Evolutionary conservation across 2,113 vertebrate genomes (phyloP).

Genomic region (Erythrocercus mccallii): DNA sequence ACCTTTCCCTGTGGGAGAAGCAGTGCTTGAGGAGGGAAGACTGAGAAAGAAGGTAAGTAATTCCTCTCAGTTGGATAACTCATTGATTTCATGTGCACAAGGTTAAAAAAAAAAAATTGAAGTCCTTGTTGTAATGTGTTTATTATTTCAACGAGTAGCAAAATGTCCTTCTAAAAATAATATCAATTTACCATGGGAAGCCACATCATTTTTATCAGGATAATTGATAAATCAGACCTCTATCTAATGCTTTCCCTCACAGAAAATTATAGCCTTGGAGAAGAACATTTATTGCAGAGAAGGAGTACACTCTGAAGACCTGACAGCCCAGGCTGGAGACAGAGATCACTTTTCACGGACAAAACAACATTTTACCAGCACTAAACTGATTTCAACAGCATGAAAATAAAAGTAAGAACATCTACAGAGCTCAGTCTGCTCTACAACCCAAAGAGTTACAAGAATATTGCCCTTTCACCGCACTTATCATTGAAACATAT

Average conservation of each 20-base stretch:
- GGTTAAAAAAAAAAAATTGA: background rate
- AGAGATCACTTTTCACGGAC: background rate
- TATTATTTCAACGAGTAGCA: conserved; percentile 31
- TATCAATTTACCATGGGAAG: background rate
- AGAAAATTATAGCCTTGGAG: background rate
- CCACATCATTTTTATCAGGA: conserved; percentile 36
- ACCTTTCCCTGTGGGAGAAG: background rate
- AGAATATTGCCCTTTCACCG: background rate
- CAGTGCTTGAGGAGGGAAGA: background rate
- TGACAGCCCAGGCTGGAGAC: background rate
- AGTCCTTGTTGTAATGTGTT: background rate
- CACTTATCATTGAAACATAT: background rate
- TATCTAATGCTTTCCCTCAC: background rate
- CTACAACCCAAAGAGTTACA: background rate
- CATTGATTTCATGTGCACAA: background rate
- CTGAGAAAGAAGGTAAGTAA: background rate
- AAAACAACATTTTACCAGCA: background rate
- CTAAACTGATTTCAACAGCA: background rate
- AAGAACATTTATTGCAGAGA: background rate
- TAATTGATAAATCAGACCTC: conserved; percentile 36
- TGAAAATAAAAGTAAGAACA: background rate
- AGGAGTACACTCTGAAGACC: background rate
- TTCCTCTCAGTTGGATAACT: background rate
- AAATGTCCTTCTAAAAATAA: conserved; percentile 52
- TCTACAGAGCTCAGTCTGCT: background rate